These are phyloP conservation scores for Ondatra zibethicus DNA, from an alignment of 2,113 vertebrate genomes.

Conservation along the genomic window DNA sequence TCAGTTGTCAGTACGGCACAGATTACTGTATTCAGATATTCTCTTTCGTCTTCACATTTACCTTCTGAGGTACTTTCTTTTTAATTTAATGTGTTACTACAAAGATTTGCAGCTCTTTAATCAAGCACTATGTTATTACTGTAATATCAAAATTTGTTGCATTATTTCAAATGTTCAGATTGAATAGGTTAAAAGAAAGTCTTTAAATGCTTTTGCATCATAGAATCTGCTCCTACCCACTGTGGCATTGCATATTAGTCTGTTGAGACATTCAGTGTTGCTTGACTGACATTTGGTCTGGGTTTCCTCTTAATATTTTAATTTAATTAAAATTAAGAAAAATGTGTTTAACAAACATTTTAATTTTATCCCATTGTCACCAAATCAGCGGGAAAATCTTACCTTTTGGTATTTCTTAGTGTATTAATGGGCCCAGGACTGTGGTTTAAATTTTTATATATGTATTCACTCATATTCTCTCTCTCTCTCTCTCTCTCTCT, in stretches of 20 bases:
- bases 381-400: slow-evolving; percentile 63
- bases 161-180: slow-evolving; percentile 86
- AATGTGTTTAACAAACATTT: slow-evolving; percentile 57
- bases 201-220: slow-evolving; percentile 81
- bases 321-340: slow-evolving; percentile 63
- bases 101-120: slow-evolving; percentile 85
- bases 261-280: slow-evolving; percentile 76
- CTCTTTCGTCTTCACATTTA: slow-evolving; percentile 84
- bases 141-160: slow-evolving; percentile 84
- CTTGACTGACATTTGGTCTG: slow-evolving; percentile 68
- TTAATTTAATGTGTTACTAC: slow-evolving; percentile 84
- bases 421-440: slow-evolving; percentile 79
- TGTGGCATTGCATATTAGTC: slow-evolving; percentile 76
- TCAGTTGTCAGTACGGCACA: slow-evolving; percentile 83
- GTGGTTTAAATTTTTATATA: slow-evolving; percentile 70
- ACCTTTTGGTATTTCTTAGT: slow-evolving; percentile 51
- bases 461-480: slow-evolving; percentile 21
- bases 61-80: slow-evolving; percentile 84
- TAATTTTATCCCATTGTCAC: slow-evolving; percentile 4
- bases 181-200: slow-evolving; percentile 81
- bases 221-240: slow-evolving; percentile 80
- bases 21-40: slow-evolving; percentile 82
- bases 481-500: not conserved
- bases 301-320: slow-evolving; percentile 73
- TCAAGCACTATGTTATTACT: slow-evolving; percentile 87